Evolutionary conservation across 2,797 vertebrate genomes (phyloP), one percentile per base, ranked within the genome.

Genomic region (Malurus leucopterus): DNA sequence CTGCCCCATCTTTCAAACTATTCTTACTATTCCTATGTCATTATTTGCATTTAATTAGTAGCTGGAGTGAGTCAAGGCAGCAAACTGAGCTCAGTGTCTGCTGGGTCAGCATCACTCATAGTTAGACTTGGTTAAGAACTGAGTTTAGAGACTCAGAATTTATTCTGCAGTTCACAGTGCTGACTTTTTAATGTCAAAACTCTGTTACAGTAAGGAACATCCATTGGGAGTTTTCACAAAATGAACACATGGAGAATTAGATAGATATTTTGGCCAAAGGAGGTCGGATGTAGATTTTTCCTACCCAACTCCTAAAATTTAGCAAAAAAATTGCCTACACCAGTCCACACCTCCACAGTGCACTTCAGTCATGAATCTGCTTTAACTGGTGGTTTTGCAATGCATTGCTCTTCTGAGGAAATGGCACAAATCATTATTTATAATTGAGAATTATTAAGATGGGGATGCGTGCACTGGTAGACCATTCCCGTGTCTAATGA

Each of bases 301-400:
- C 43, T 77, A 26, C 23, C 18, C 18, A 54, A 27, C 12, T 50
- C 13, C 29, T 64, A 47, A 77, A 71, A 68, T 57, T 32, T 21
- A 51, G 58, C 55, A 58, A 34, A 26, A 57, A 50, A 77, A 32
- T 69, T 75, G 22, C 40, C 30, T 22, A 11, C 20, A 47, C 40
- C 12, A 26, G 30, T 69, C 55, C 30, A 6, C 6, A 2, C 16
- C 44, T 38, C 59, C 57, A 50, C 3, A 34, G 61, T 27, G 18
- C 5, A 12, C 27, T 75, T 58, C 0, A 75, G 14, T 26, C 15
- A 30, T 30, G 4, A 59, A 32, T n/a, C 41, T 27, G 0, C 7
- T 77, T 70, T 57, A 78, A 36, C 4, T 40, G 36, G 8, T 22
- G 18, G 16, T 27, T 79, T 88, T 70, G 8, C 41, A 38, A 10